A percentile compares a stretch with the other conserved stretches of the same genome.
Evolutionary conservation across 2,113 vertebrate species (phyloP).

Genomic region (Carassius gibelio): DNA sequence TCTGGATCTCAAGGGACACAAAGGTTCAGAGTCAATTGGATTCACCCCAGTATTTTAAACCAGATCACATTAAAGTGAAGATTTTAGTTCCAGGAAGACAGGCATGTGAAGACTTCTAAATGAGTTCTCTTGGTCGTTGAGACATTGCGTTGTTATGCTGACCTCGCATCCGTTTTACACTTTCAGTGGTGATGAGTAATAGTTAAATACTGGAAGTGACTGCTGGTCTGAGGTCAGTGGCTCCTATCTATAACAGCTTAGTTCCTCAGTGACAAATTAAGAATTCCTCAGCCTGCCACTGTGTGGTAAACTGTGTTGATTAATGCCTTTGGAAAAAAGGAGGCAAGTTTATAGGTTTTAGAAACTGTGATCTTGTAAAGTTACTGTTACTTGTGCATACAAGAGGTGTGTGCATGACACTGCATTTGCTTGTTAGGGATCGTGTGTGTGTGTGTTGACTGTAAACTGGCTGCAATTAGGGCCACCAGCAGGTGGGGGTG

Average conservation of each 20-base stretch:
- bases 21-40: slow-evolving; percentile 35
- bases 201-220: slow-evolving; percentile 12
- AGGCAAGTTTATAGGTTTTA: slow-evolving; percentile 44
- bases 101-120: slow-evolving; percentile 39
- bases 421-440: slow-evolving; percentile 39
- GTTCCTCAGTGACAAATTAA: slow-evolving; percentile 23
- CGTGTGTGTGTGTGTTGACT: slow-evolving; percentile 44
- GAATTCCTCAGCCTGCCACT: slow-evolving; percentile 51
- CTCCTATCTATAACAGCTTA: slow-evolving; percentile 25
- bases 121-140: slow-evolving; percentile 14
- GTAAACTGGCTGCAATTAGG: slow-evolving; percentile 59
- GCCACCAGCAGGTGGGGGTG: slow-evolving; percentile 59
- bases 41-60: slow-evolving; percentile 42
- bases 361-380: slow-evolving; percentile 57
- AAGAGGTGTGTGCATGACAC: slow-evolving; percentile 40
- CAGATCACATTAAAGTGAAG: slow-evolving; percentile 34
- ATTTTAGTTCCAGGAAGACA: slow-evolving; percentile 29
- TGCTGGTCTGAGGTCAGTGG: slow-evolving; percentile 11
- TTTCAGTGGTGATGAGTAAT: slow-evolving; percentile 1
- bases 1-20: slow-evolving; percentile 61
- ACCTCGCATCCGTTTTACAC: not conserved
- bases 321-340: slow-evolving; percentile 50
- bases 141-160: slow-evolving; percentile 25
- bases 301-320: slow-evolving; percentile 54
- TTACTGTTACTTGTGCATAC: slow-evolving; percentile 49